Evolutionary conservation across 2,113 vertebrate species (phyloP), one percentile per base, ranked within the genome.

Genomic region (Telmatochromis sp.): DNA sequence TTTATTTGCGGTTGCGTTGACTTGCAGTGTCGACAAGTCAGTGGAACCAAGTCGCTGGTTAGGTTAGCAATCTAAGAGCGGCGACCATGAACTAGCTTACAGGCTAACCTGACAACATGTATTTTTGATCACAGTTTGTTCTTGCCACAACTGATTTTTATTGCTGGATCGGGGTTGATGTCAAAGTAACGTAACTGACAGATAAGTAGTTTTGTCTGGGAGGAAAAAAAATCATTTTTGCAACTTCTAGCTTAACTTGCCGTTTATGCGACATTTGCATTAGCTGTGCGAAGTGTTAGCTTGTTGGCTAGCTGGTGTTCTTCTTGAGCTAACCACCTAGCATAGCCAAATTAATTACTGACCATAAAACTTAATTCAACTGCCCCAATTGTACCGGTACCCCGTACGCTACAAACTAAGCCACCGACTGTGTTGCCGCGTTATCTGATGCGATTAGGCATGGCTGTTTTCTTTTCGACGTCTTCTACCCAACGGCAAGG

Each of bases 71-170:
- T 88, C 89, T 65, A 45, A 51, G 73, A 33, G 45, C 73, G 73
- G 17, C 73, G 73, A 92, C 55, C 89, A 87, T 87, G 91, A 94
- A 92, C 91, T 95, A 94, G 95, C 94, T 75, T 47, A 26, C 53
- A 92, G 57, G 95, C 93, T 95, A 95, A 94, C 78, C 87, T 89
- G 82, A 83, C 83, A 89, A 71, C 78, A 73, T 75, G 83, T 80
- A 47, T 63, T 85, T 83, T 85, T 63, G 5, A 35, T 37, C 45
- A 37, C 35, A 31, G 31, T 82, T 83, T n/a, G 2, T 81, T 88
- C 19, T 78, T 26, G 9, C n/a, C 45, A 2, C 8, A 7, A 21
- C 3, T n/a, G 1, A 4, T 51, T 83, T 83, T 8, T 40, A 13
- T 28, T 21, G 4, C 19, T 19, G 21, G 2, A 5, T 60, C 19